Conservation (phyloP, 2,888 invertebrate species). For the Drepanosiphum platanoidis region DNA sequence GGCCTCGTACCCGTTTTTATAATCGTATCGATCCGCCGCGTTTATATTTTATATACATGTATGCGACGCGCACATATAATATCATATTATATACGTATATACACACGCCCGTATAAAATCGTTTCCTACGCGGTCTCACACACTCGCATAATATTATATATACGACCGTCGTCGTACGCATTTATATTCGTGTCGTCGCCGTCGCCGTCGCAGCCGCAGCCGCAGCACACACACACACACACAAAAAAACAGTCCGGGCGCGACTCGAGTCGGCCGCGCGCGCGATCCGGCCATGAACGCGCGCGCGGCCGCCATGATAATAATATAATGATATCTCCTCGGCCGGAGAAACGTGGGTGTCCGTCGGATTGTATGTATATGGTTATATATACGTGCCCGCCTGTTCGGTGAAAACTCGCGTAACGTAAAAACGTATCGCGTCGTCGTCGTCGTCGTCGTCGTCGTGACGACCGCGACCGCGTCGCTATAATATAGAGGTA, state of each 20-base stretch:
- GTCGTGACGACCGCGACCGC: no score
- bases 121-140: not conserved
- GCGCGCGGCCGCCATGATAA: not conserved
- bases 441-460: not conserved
- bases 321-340: no score
- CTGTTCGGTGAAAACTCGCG: no score
- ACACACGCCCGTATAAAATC: not conserved
- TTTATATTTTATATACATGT: no score
- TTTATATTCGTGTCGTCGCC: not conserved
- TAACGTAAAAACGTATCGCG: no score
- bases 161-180: not conserved
- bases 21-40: conserved; percentile 1
- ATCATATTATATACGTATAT: no score
- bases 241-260: no score
- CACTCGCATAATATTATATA: not conserved
- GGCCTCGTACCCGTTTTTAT: not conserved
- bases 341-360: not conserved
- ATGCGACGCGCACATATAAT: not conserved
- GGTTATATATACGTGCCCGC: no score
- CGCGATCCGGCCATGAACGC: not conserved
- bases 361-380: not conserved
- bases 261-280: not conserved
- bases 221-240: not conserved
- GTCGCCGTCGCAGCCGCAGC: not conserved
- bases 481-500: no score